A percentile compares a stretch with the other conserved stretches of the same genome.
Evolutionary conservation across 2,113 vertebrate species (phyloP).

Genomic region (Gambusia affinis): DNA sequence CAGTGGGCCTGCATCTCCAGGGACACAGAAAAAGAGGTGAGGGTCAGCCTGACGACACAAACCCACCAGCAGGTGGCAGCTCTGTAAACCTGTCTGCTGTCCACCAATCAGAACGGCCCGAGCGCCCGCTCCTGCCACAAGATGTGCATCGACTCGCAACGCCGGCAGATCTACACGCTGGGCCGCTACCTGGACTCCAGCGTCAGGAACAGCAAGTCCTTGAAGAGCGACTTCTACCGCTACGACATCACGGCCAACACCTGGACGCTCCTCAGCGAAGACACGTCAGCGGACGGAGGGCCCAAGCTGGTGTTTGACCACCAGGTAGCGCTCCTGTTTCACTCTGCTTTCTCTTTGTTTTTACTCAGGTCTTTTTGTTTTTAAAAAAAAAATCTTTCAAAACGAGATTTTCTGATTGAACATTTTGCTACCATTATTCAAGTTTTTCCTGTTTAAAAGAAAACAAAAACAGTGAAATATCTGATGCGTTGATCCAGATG

Average conservation of each 20-base stretch:
- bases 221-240: constrained; percentile 98
- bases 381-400: too few species aligned
- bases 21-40: constrained; percentile 96
- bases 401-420: too few species aligned
- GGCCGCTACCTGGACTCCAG: constrained; percentile 97
- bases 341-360: too few species aligned
- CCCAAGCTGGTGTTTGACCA: constrained; percentile 98
- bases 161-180: constrained; percentile 96
- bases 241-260: constrained; percentile 96
- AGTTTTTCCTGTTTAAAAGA: too few species aligned
- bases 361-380: too few species aligned
- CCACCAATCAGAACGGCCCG: constrained; percentile 85
- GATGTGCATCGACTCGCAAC: constrained; percentile 98
- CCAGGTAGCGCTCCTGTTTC: constrained; percentile 82
- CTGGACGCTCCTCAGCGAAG: constrained; percentile 95
- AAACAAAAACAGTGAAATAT: too few species aligned
- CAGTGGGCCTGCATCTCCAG: constrained; percentile 98
- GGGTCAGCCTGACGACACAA: background rate
- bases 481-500: too few species aligned
- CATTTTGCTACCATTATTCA: too few species aligned
- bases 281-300: constrained; percentile 93
- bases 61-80: too few species aligned
- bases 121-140: constrained; percentile 99
- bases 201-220: constrained; percentile 96
- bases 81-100: background rate